These are phyloP conservation scores for Nanorana parkeri DNA, from an alignment of 2,113 vertebrate genomes.

Conservation along the genomic window DNA sequence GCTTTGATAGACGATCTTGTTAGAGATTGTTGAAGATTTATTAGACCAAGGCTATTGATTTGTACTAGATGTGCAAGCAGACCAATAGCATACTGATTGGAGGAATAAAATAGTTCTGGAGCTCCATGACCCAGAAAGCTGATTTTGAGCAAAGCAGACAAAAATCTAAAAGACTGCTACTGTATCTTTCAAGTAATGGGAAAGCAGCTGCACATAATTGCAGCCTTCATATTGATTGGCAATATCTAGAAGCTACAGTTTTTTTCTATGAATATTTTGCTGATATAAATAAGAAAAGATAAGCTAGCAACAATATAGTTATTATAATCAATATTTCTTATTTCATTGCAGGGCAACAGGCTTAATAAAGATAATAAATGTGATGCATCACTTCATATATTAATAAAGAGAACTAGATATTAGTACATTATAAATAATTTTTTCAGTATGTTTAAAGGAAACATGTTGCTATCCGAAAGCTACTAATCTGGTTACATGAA, in stretches of 20 bases:
- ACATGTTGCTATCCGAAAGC: too few relatives aligned
- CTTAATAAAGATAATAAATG: background rate
- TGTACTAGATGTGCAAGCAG: slow-evolving; percentile 26
- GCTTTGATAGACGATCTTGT: slow-evolving; percentile 47
- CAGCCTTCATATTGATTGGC: slow-evolving; percentile 34
- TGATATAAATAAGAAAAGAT: slow-evolving; percentile 20
- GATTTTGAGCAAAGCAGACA: slow-evolving; percentile 30
- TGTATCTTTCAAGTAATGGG: slow-evolving; percentile 17
- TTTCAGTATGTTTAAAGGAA: too few relatives aligned
- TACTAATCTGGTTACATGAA: too few relatives aligned
- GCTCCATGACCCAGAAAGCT: slow-evolving; percentile 39
- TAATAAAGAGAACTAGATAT: too few relatives aligned
- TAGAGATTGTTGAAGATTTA: slow-evolving; percentile 55
- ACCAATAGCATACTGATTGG: slow-evolving; percentile 46
- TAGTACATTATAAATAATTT: too few relatives aligned
- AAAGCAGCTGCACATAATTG: slow-evolving; percentile 29
- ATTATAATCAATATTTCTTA: slow-evolving; percentile 18
- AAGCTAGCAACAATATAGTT: slow-evolving; percentile 20
- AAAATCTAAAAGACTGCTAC: background rate
- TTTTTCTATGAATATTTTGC: slow-evolving; percentile 27
- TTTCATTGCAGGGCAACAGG: background rate
- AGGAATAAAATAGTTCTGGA: slow-evolving; percentile 34
- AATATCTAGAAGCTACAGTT: slow-evolving; percentile 1
- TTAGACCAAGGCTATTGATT: slow-evolving; percentile 47
- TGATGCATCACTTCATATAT: too few relatives aligned